Conservation (phyloP, 2,888 invertebrate species). For the Tetheella fluctuosa region DNA sequence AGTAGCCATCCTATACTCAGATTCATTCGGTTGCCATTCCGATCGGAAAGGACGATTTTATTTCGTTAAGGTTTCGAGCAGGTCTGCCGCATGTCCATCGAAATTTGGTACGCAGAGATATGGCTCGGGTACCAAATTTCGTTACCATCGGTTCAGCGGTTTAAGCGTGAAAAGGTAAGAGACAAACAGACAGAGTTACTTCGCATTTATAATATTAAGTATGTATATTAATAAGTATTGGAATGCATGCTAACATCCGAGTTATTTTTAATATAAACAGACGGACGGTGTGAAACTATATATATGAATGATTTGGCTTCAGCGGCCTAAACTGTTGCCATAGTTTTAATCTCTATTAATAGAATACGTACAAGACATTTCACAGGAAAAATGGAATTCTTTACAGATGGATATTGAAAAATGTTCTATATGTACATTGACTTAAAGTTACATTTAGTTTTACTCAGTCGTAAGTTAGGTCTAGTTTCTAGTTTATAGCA, state of each 20-base stretch:
- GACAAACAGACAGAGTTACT: too few species aligned
- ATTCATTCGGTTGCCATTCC: too few species aligned
- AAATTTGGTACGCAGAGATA: too few species aligned
- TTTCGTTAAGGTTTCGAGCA: too few species aligned
- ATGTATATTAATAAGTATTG: too few species aligned
- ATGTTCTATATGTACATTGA: background rate
- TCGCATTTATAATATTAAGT: too few species aligned
- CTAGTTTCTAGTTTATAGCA: constrained; percentile 1
- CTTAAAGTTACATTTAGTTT: background rate
- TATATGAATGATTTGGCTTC: constrained; percentile 26
- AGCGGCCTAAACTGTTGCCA: constrained; percentile 23
- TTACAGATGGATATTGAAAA: background rate
- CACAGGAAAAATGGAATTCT: constrained; percentile 7
- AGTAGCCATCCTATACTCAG: too few species aligned
- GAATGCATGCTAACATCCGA: constrained; percentile 27
- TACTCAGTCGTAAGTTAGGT: background rate
- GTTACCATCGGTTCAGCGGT: too few species aligned
- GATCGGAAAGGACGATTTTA: too few species aligned
- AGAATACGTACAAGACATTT: constrained; percentile 16
- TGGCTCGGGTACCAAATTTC: too few species aligned
- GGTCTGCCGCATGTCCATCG: too few species aligned
- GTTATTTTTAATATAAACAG: constrained; percentile 35
- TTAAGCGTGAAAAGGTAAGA: too few species aligned
- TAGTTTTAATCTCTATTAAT: constrained; percentile 26
- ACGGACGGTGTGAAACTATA: constrained; percentile 25